A percentile compares a stretch with the other conserved stretches of the same genome.
Evolutionary conservation across 2,113 vertebrate genomes (phyloP).

Genomic region (Aspiorhynchus laticeps): DNA sequence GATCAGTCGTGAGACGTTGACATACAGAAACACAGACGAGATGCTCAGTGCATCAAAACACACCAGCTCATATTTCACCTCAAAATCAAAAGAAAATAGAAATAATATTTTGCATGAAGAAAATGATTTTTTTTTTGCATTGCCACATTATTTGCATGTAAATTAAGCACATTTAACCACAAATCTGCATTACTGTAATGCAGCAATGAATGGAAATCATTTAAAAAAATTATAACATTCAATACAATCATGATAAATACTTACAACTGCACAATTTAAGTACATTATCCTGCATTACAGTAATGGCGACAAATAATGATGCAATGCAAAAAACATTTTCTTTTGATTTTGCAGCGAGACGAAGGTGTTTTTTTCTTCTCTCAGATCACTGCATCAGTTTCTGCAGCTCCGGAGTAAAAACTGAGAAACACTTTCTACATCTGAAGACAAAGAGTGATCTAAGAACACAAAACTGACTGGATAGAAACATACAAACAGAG

Average conservation of each 20-base stretch:
- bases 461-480: conserved; percentile 61
- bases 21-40: background rate
- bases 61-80: background rate
- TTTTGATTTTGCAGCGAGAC: conserved; percentile 18
- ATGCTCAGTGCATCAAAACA: background rate
- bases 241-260: background rate
- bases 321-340: background rate
- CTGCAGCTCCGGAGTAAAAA: background rate
- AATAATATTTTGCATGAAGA: background rate
- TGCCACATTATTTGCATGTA: background rate
- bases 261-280: too few species aligned
- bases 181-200: background rate
- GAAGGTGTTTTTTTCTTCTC: background rate
- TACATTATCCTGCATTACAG: background rate
- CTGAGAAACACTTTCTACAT: conserved; percentile 13
- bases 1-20: background rate
- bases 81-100: background rate
- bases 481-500: conserved; percentile 56
- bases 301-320: background rate
- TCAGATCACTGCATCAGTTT: background rate
- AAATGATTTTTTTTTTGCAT: background rate
- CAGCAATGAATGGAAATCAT: background rate
- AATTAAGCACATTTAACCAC: background rate
- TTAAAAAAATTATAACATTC: background rate
- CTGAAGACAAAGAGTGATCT: conserved; percentile 54